Evolutionary conservation across 2,797 vertebrate species (phyloP), one percentile per base, ranked within the genome.

Genomic region (Chelmon rostratus): DNA sequence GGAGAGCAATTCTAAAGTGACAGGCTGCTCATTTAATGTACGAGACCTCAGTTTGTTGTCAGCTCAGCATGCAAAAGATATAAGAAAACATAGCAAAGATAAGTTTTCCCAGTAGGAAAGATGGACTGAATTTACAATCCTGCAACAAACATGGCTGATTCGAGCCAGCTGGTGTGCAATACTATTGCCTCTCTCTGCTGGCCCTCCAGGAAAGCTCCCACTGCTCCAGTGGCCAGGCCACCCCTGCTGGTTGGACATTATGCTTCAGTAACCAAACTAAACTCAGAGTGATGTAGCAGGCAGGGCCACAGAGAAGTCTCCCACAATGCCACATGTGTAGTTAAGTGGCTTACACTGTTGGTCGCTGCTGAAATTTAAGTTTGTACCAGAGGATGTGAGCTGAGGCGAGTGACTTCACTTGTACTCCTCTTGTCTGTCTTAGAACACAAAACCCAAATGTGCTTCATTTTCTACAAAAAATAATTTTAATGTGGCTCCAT

Each of bases 211-310:
- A 57, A 70, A 76, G 57, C 52, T 65, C 49, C 63, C 64, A 74
- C 61, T 56, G 77, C 52, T 85, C 46, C 75, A 31, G 58, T 52
- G 38, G 33, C 69, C 49, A 65, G 21, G 81, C 59, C 59, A 16
- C 28, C 50, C 35, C 87, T 10, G 25, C 64, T 68, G 47, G 33
- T 63, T 10, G 71, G 72, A 80, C 70, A 80, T 82, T 82, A 77
- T 77, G 65, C 64, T 67, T 62, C 62, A 80, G 64, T 81, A 81
- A 79, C 76, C 62, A 50, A 81, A 47, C 70, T 76, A 21, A 56
- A 76, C 61, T 59, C 65, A 62, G 66, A 70, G 21, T 13, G 52
- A 74, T 47, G 74, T 42, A 47, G 71, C 61, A 58, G 54, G 21
- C 49, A 59, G 37, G 71, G 66, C 19, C 42, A 44, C 37, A 35